Base-by-base conservation (phyloP, 1,140 invertebrate species). In the Cyrtorhinus lividipennis region DNA sequence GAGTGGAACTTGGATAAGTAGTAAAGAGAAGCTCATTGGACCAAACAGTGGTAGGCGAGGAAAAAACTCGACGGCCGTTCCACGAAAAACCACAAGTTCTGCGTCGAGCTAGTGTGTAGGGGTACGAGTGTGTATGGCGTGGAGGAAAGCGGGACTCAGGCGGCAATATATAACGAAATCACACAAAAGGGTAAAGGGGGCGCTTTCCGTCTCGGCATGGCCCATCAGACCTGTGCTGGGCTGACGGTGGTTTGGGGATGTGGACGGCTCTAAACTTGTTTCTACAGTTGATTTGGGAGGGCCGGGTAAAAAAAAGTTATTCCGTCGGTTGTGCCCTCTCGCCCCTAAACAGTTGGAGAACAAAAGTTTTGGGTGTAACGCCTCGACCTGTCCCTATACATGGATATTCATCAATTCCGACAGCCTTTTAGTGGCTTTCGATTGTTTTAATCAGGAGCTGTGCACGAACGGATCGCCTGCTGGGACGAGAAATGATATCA, bases 81-180 rank as follows among this genome's bases (percentile, higher is more conserved):
- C 18, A 53, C 10, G 10, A 20, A 53, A 53, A 12, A 22, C 48
- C 48, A 20, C 12, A 5, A 53, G 48, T 53, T 53, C 8, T 13
- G 12, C 48, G 48, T 53, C 48, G 10, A 53, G 48, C 20, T 53
- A 15, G 48, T 53, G 48, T 20, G 30, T 38, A 15, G 30, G 15
- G 30, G 30, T 8, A 38, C 5, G 15, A 15, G 15, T 38, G 30
- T 8, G 15, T 5, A 8, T 53, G 12, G 12, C 48, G 10, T 10
- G 48, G 48, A 20, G 48, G 38, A 44, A n/a, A 8, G 38, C n/a
- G n/a, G 8, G 38, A 44, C 5, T 13, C 48, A 12, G 48, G 10
- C 48, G 48, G 48, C 20, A 53, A 53, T 53, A 53, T 53, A 53
- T 53, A 53, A 53, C 48, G 48, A 53, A 53, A 53, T 53, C 48